Evolutionary conservation across 2,888 invertebrate species (phyloP).

Genomic region (Nomada hirtipes): DNA sequence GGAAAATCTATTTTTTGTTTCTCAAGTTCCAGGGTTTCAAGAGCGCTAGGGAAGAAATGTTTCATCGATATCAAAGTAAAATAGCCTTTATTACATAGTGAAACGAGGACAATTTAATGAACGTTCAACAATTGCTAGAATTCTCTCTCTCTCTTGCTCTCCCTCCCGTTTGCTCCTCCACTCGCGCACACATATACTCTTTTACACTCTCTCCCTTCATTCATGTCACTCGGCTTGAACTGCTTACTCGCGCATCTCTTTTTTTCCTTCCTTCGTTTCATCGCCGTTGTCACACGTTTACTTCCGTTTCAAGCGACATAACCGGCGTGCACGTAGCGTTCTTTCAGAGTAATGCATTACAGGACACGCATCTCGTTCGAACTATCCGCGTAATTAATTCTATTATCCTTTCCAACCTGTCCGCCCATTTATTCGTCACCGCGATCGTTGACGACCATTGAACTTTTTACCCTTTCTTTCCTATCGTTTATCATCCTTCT

Average conservation of each 20-base stretch:
- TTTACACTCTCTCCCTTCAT: conserved; percentile 25
- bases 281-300: conserved; percentile 24
- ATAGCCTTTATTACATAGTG: conserved; percentile 75
- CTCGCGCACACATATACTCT: conserved; percentile 10
- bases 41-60: conserved; percentile 43
- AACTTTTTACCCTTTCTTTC: conserved; percentile 15
- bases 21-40: neutral
- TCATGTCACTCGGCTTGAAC: conserved; percentile 39
- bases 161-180: conserved; percentile 37
- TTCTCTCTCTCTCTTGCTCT: conserved; percentile 53
- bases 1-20: neutral
- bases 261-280: conserved; percentile 30
- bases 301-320: conserved; percentile 43
- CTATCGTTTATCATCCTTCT: conserved; percentile 10
- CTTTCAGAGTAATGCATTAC: conserved; percentile 61
- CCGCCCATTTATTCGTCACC: conserved; percentile 31
- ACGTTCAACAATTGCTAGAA: conserved; percentile 73
- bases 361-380: conserved; percentile 28
- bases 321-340: conserved; percentile 51
- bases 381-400: conserved; percentile 29
- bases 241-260: conserved; percentile 44
- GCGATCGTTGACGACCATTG: conserved; percentile 26
- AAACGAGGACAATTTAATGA: conserved; percentile 75
- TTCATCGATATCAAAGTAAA: conserved; percentile 70
- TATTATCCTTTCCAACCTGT: conserved; percentile 34